phyloP scores from a whole-genome alignment of 2,113 vertebrate genomes.

The Pluvialis apricaria region DNA sequence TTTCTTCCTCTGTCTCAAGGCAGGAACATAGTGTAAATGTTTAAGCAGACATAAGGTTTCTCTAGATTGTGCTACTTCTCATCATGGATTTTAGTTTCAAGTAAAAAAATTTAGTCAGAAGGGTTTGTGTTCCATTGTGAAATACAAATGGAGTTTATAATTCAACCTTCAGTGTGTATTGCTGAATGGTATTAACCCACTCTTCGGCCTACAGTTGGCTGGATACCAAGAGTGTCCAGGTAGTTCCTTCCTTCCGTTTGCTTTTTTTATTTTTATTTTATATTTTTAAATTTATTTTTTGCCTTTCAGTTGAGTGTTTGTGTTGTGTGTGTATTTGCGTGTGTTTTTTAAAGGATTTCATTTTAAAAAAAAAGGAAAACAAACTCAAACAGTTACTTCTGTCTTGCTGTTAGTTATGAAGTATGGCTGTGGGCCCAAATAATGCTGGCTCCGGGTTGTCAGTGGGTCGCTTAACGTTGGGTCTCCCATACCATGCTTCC shows the following conservation, averaged over 20 bases:
- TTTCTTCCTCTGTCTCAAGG: conserved; percentile 32
- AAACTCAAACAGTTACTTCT: conserved; percentile 95
- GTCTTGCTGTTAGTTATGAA: conserved; percentile 99
- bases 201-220: conserved; percentile 30
- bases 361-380: background rate
- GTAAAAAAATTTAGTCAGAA: conserved; percentile 63
- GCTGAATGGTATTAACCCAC: conserved; percentile 63
- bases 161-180: conserved; percentile 71
- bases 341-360: conserved; percentile 53
- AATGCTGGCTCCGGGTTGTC: conserved; percentile 87
- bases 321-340: background rate
- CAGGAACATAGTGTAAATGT: conserved; percentile 47
- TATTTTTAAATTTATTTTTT: conserved; percentile 44
- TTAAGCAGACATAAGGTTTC: conserved; percentile 64
- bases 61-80: conserved; percentile 79
- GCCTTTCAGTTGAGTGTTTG: conserved; percentile 59
- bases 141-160: conserved; percentile 68
- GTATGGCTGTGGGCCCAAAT: conserved; percentile 92
- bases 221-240: conserved; percentile 24
- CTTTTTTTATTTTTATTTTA: background rate
- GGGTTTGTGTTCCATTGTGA: conserved; percentile 43
- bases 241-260: background rate
- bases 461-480: conserved; percentile 84
- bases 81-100: conserved; percentile 74
- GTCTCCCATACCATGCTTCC: conserved; percentile 83